Conservation (phyloP, 2,888 invertebrate genomes). For the Acleris literana region DNA sequence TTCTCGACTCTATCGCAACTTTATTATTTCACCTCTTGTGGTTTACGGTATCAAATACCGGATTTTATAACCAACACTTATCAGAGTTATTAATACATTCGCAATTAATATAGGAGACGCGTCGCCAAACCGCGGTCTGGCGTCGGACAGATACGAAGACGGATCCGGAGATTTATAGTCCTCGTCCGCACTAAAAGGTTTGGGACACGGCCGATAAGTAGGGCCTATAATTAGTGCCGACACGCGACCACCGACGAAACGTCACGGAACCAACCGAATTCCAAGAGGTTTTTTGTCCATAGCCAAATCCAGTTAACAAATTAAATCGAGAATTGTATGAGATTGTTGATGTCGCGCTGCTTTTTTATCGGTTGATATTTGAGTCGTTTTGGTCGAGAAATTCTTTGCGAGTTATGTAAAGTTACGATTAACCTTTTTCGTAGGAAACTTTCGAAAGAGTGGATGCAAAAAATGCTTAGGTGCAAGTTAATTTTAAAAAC, state of each 20-base stretch:
- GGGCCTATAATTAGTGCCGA: slow-evolving; percentile 74
- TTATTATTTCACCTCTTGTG: no score
- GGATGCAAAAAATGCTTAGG: no score
- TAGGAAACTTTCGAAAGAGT: neutral
- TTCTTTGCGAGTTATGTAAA: slow-evolving; percentile 5
- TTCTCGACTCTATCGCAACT: no score
- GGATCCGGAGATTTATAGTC: slow-evolving; percentile 73
- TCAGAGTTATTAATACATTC: slow-evolving; percentile 61
- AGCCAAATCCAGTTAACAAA: slow-evolving; percentile 30
- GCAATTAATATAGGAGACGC: slow-evolving; percentile 66
- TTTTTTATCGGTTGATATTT: slow-evolving; percentile 7
- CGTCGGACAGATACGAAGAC: slow-evolving; percentile 54
- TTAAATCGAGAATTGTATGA: slow-evolving; percentile 32
- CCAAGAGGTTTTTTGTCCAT: slow-evolving; percentile 24
- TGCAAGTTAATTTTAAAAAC: no score
- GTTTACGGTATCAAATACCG: no score
- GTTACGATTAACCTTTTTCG: neutral
- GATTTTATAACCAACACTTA: slow-evolving; percentile 37
- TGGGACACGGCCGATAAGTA: slow-evolving; percentile 70
- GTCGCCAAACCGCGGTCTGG: slow-evolving; percentile 45
- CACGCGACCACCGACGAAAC: slow-evolving; percentile 73
- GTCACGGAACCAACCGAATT: slow-evolving; percentile 33
- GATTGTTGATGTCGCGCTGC: slow-evolving; percentile 20
- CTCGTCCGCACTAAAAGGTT: slow-evolving; percentile 76
- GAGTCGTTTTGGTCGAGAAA: neutral